phyloP scores from a whole-genome alignment of 2,888 invertebrate species.

The Pristionchus japonicus region DNA sequence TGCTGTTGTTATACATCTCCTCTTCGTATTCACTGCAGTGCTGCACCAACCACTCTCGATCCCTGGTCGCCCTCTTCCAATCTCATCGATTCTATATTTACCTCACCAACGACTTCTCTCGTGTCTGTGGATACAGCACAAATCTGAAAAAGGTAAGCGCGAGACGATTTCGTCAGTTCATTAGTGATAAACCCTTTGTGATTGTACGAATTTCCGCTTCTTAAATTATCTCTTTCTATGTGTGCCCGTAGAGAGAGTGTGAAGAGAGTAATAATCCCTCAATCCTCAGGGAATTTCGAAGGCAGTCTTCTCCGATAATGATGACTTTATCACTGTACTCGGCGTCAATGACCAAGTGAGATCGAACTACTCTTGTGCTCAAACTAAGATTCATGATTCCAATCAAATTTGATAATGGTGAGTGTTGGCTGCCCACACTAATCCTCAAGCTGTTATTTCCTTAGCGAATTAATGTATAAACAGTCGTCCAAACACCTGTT shows the following conservation, averaged over 20 bases:
- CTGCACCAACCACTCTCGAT: neutral
- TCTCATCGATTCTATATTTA: slow-evolving; percentile 41
- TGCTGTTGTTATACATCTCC: too few relatives aligned
- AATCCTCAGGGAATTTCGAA: slow-evolving; percentile 54
- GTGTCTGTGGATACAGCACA: neutral
- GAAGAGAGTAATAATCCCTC: too few relatives aligned
- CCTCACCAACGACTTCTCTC: neutral
- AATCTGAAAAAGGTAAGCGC: slow-evolving; percentile 42
- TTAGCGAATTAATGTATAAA: too few relatives aligned
- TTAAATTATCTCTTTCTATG: too few relatives aligned
- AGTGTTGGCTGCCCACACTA: too few relatives aligned
- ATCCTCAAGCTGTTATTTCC: too few relatives aligned
- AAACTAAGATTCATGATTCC: too few relatives aligned
- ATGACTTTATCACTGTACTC: slow-evolving; percentile 56
- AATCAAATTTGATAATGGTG: too few relatives aligned
- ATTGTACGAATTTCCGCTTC: too few relatives aligned
- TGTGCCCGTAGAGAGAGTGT: neutral
- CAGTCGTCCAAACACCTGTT: too few relatives aligned
- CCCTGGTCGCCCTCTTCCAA: slow-evolving; percentile 37
- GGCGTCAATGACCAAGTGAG: slow-evolving; percentile 56
- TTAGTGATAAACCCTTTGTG: neutral
- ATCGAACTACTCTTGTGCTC: too few relatives aligned
- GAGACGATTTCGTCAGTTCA: neutral
- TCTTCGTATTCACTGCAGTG: slow-evolving; percentile 16
- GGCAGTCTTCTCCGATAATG: slow-evolving; percentile 56